Percentiles rank a stretch among this genome's conserved stretches.
Conservation (phyloP, 2,888 invertebrate genomes). For the Epirrhoe tristata region DNA sequence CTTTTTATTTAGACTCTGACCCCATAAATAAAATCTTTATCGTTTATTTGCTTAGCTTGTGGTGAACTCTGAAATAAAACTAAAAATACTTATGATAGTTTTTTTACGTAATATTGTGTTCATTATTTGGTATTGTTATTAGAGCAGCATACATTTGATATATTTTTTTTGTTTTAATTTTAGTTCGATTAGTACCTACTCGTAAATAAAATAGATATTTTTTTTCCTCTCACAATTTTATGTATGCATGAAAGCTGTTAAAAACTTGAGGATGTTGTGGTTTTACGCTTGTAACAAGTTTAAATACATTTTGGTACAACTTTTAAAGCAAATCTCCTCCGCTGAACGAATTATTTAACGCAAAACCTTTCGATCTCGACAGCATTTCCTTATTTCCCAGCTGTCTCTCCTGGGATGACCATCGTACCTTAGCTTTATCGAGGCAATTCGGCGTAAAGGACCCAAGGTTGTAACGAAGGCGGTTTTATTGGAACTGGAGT, state of each 20-base stretch:
- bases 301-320: neutral
- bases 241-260: too few relatives aligned
- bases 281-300: conserved; percentile 6
- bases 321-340: conserved; percentile 2
- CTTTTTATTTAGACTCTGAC: conserved; percentile 18
- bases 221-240: too few relatives aligned
- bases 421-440: conserved; percentile 39
- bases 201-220: too few relatives aligned
- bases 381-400: conserved; percentile 32
- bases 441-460: conserved; percentile 32
- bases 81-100: too few relatives aligned
- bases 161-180: too few relatives aligned
- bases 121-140: too few relatives aligned
- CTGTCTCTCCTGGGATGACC: conserved; percentile 37
- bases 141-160: too few relatives aligned
- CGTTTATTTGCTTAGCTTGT: neutral
- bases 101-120: too few relatives aligned
- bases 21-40: conserved; percentile 10
- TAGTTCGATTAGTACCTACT: too few relatives aligned
- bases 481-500: conserved; percentile 40
- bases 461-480: conserved; percentile 18
- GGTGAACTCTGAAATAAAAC: neutral
- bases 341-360: conserved; percentile 31
- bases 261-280: conserved; percentile 24
- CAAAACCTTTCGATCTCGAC: conserved; percentile 32